Evolutionary conservation across 1,140 invertebrate genomes (phyloP).

Genomic region (Hermetia illucens): DNA sequence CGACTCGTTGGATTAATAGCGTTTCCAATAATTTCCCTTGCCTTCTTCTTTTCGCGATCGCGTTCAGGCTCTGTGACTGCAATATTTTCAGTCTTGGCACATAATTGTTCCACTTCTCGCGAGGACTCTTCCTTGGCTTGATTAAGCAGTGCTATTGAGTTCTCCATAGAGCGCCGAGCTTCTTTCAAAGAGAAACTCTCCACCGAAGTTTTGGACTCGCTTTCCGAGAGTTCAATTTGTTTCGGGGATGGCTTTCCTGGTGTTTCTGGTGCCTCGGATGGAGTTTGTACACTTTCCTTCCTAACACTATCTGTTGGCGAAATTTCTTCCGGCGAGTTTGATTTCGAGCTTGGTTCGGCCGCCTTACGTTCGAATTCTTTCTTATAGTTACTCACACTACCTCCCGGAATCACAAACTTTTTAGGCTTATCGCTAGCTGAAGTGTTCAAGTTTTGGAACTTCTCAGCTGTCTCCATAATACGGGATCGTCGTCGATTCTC

Average conservation of each 20-base stretch:
- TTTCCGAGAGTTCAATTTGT: slow-evolving; percentile 11
- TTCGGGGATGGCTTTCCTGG: too few relatives aligned
- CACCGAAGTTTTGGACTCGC: slow-evolving; percentile 26
- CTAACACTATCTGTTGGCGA: background rate
- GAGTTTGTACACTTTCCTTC: background rate
- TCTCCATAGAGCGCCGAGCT: slow-evolving; percentile 31
- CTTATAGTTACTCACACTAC: slow-evolving; percentile 69
- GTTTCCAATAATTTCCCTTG: slow-evolving; percentile 41
- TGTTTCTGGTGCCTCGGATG: slow-evolving; percentile 5
- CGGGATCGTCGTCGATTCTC: slow-evolving; percentile 44
- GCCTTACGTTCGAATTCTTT: slow-evolving; percentile 68
- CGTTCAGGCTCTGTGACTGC: slow-evolving; percentile 24
- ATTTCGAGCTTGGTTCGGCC: slow-evolving; percentile 39
- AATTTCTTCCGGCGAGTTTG: slow-evolving; percentile 9
- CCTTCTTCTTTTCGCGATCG: slow-evolving; percentile 37
- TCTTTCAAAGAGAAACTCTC: slow-evolving; percentile 23
- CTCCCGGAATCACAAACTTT: slow-evolving; percentile 63
- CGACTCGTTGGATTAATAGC: slow-evolving; percentile 31
- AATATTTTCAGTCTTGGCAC: slow-evolving; percentile 27
- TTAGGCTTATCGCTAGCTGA: slow-evolving; percentile 47
- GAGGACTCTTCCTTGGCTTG: slow-evolving; percentile 30
- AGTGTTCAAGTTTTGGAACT: slow-evolving; percentile 44
- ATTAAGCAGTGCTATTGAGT: slow-evolving; percentile 30
- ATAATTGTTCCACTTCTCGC: slow-evolving; percentile 28
- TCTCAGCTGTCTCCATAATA: slow-evolving; percentile 55